Evolutionary conservation across 1,140 invertebrate genomes (phyloP), one percentile per base, ranked within the genome.

Genomic region (Campoletis sonorensis): DNA sequence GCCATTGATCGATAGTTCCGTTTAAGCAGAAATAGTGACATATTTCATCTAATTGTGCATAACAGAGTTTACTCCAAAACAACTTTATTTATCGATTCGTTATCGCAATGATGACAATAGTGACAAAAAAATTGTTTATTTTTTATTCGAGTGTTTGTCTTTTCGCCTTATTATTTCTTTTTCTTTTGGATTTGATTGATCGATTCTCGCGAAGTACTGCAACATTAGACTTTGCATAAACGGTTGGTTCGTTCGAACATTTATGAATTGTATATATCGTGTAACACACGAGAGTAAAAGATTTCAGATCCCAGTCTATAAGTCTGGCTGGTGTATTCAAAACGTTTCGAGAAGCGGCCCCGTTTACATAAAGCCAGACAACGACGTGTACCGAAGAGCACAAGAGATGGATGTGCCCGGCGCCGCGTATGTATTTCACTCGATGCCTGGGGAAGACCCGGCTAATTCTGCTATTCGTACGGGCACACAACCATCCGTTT

Each of bases 401-500:
- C n/a, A 64, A 2, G 15, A 70, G 67, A 70, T 33, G 67, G 30
- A 70, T 70, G 67, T 70, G 67, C 27, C 40, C 23, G 68, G 83
- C 40, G 79, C 76, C 40, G 70, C 81, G 76, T 79, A 73, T 33
- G 67, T 70, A 70, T 70, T 70, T 70, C 83, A 85, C 84, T 83
- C 86, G 80, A 83, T 80, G 86, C 87, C 81, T 85, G 85, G 86
- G 87, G 86, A 88, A 88, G 86, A 79, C 84, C 86, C 82, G 79
- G 86, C 87, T 88, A 89, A 88, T 89, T 88, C 85, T 87, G 86
- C 86, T 84, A 83, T 85, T 80, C 68, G 68, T 68, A 75, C 71
- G 49, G 54, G 45, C 71, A 70, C 67, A 64, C 30, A 27, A 51
- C 33, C 68, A 64, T 68, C 64, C 49, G 13, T 68, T 49, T 70